Base-by-base conservation (phyloP, 2,797 vertebrate genomes). In the Crypturellus tataupa region DNA sequence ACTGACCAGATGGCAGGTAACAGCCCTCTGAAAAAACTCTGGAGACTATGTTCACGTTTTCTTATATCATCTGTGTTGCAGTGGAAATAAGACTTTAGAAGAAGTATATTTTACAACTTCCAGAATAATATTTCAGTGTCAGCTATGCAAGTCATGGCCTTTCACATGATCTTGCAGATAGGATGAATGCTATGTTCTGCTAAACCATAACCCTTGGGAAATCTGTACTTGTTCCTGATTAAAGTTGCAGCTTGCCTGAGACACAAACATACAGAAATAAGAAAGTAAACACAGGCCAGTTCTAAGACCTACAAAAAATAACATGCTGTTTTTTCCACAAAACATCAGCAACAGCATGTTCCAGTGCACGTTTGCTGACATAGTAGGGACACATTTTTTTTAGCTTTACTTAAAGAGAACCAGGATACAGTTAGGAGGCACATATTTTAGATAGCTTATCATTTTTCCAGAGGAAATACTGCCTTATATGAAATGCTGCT, bases 191-290 rank as follows among this genome's bases (percentile, higher is more conserved):
- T 89, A 87, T 90, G 68, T 85, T 70, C 93, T 95, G 96, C 83
- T 91, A 94, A 92, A 84, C 23, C 62, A 5, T 7, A 94, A 59
- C 67, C 90, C 83, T 65, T 73, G 18, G 95, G 90, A 96, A 97
- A 94, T 53, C 80, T 60, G 62, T 39, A 47, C 87, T 91, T 95
- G 76, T 90, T 90, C 27, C 82, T 97, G 70, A 87, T 78, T 95
- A 87, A 97, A 95, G 84, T 19, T 93, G 77, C 71, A 91, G 92
- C 27, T 96, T 96, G 60, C 58, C 62, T 94, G 85, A 94, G 95
- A 96, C 6, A n/a, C 72, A 90, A 95, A 9, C 10, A 31, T 62
- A 58, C 56, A 93, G 58, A 94, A 85, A 67, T 8, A 62, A 80
- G 67, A 47, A 59, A 79, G 14, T 67, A 64, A 90, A 42, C n/a